Conservation (phyloP, 2,888 invertebrate species). For the Orthonevra nobilis region DNA sequence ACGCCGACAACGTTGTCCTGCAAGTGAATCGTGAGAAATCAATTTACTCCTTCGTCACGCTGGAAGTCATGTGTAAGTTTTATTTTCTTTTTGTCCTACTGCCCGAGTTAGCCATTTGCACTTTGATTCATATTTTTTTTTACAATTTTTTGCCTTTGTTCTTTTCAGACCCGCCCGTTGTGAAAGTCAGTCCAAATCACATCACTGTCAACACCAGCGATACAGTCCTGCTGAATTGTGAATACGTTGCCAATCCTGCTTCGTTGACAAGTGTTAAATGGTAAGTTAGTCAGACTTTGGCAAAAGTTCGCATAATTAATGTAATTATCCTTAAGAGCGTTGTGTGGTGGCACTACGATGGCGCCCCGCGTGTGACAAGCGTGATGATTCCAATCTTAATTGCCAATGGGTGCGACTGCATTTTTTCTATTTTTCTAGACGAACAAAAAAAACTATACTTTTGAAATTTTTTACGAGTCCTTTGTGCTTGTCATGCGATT, state of each 20-base stretch:
- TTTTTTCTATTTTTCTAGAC: slow-evolving; percentile 1
- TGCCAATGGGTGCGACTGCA: slow-evolving; percentile 19
- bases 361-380: neutral
- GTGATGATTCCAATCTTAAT: slow-evolving; percentile 50
- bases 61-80: slow-evolving; percentile 93
- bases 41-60: slow-evolving; percentile 85
- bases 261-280: slow-evolving; percentile 88
- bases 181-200: slow-evolving; percentile 87
- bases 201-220: slow-evolving; percentile 89
- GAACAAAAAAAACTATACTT: neutral
- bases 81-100: neutral
- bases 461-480: neutral
- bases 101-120: neutral
- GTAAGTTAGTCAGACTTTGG: slow-evolving; percentile 80
- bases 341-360: neutral
- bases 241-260: slow-evolving; percentile 93
- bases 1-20: slow-evolving; percentile 91
- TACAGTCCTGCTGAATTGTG: slow-evolving; percentile 88
- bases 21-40: slow-evolving; percentile 87
- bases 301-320: slow-evolving; percentile 48
- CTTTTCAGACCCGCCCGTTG: slow-evolving; percentile 90
- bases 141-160: slow-evolving; percentile 72
- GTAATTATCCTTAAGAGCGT: slow-evolving; percentile 45
- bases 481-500: slow-evolving; percentile 33
- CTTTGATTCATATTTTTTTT: slow-evolving; percentile 72